phyloP scores from a whole-genome alignment of 2,113 vertebrate species.

The Myanophis thanlyinensis region DNA sequence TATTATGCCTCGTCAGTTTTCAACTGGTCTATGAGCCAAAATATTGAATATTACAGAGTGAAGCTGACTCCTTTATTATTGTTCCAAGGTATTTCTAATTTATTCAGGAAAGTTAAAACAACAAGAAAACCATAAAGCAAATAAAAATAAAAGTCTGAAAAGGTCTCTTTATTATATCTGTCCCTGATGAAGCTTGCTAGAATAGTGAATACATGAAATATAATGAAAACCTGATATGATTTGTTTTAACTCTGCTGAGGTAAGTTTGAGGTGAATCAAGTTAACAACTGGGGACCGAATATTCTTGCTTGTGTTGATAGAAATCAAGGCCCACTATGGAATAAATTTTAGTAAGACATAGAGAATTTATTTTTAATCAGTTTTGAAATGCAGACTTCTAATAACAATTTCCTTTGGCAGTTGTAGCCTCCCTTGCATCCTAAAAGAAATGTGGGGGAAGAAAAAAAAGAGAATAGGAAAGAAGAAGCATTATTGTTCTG shows the following conservation, averaged over 20 bases:
- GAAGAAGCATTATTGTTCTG: constrained; percentile 27
- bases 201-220: constrained; percentile 47
- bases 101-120: constrained; percentile 12
- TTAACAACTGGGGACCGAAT: constrained; percentile 60
- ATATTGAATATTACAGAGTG: constrained; percentile 10
- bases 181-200: constrained; percentile 48
- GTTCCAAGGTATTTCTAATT: constrained; percentile 34
- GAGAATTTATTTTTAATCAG: constrained; percentile 70
- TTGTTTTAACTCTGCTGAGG: constrained; percentile 50
- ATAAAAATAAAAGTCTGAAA: constrained; percentile 47
- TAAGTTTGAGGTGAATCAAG: constrained; percentile 58
- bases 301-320: constrained; percentile 51
- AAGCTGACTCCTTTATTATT: constrained; percentile 41
- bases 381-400: constrained; percentile 63
- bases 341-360: constrained; percentile 63
- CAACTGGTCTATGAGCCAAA: constrained; percentile 45
- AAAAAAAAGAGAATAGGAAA: constrained; percentile 49
- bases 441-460: constrained; percentile 35
- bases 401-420: constrained; percentile 52
- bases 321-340: constrained; percentile 58
- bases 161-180: constrained; percentile 41
- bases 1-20: constrained; percentile 58
- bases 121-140: neutral
- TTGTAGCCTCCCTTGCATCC: constrained; percentile 47
- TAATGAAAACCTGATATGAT: constrained; percentile 56